Evolutionary conservation across 2,797 vertebrate species (phyloP).

Genomic region (Natrix natrix): DNA sequence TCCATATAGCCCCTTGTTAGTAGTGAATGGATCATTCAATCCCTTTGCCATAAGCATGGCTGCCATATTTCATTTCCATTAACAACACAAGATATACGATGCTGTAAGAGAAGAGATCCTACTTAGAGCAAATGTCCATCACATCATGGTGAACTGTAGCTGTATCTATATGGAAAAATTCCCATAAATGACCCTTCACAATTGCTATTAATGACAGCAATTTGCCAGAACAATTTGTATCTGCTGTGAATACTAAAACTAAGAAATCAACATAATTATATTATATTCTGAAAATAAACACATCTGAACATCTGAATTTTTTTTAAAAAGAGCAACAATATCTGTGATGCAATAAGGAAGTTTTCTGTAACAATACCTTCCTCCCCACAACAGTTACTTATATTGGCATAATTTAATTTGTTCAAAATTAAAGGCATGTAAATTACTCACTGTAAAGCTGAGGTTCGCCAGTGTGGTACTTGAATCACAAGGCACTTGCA

Average conservation of each 20-base stretch:
- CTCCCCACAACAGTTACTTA: background rate
- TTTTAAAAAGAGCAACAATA: background rate
- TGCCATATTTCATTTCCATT: background rate
- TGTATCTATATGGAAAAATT: background rate
- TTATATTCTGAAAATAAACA: background rate
- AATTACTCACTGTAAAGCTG: background rate
- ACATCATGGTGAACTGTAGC: background rate
- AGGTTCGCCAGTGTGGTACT: background rate
- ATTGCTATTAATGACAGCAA: background rate
- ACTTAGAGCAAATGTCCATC: too few relatives aligned
- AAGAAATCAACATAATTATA: background rate
- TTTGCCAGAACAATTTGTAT: background rate
- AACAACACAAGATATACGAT: background rate
- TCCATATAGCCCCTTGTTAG: background rate
- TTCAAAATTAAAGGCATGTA: background rate
- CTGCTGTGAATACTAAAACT: background rate
- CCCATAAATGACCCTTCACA: background rate
- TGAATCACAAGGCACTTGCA: background rate
- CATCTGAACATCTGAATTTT: background rate
- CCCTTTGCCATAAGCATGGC: background rate
- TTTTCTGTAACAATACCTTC: background rate
- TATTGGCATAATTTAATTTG: background rate
- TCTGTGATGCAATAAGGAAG: background rate
- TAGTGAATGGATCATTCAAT: background rate
- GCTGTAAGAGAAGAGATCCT: background rate